Evolutionary conservation across 30 jellyfish, hydroid and myxozoan genomes (phyloP).

Genomic region (Aurelia sp.): DNA sequence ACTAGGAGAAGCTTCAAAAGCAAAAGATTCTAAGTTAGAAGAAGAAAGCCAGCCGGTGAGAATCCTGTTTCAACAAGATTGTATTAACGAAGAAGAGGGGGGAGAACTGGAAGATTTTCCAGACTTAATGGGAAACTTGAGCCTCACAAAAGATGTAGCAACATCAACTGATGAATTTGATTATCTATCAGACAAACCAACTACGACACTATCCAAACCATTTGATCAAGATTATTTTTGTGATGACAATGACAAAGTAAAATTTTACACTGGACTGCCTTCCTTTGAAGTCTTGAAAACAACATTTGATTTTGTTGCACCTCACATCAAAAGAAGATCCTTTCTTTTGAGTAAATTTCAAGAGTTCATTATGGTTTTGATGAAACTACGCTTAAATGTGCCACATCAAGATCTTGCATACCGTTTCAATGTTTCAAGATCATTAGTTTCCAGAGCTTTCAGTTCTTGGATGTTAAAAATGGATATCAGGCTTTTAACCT

Average conservation of each 20-base stretch:
- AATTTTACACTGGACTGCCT: neutral
- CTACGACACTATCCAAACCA: neutral
- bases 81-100: no score
- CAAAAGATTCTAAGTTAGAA: neutral
- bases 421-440: conserved; percentile 23
- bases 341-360: no score
- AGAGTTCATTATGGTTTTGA: no score
- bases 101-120: no score
- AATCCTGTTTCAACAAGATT: no score
- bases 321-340: no score
- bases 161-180: neutral
- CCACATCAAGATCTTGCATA: conserved; percentile 46
- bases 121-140: no score
- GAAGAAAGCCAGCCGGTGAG: neutral
- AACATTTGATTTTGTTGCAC: neutral
- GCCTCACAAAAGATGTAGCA: no score
- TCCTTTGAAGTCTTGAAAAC: neutral
- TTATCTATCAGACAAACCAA: neutral
- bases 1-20: neutral
- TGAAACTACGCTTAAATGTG: conserved; percentile 12
- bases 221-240: neutral
- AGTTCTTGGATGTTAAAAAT: neutral
- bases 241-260: neutral
- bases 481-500: conserved; percentile 22
- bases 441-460: conserved; percentile 26